Conservation (phyloP, 2,797 vertebrate species). For the Sebastes oblongus region DNA sequence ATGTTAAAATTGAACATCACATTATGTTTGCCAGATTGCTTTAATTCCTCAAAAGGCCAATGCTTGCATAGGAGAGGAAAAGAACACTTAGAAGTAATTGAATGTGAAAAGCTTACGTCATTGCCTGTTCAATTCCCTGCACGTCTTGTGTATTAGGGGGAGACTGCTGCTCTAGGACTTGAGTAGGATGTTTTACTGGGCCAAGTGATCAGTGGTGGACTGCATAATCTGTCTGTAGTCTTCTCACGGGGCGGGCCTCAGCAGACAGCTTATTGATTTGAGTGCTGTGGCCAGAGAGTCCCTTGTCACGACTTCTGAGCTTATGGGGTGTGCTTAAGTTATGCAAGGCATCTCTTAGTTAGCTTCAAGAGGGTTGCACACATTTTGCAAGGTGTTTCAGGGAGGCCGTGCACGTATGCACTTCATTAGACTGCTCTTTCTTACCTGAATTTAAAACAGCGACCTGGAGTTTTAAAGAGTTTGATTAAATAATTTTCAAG, state of each 20-base stretch:
- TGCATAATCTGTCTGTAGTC: slow-evolving; percentile 80
- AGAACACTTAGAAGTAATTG: slow-evolving; percentile 74
- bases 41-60: slow-evolving; percentile 53
- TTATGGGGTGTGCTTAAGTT: slow-evolving; percentile 52
- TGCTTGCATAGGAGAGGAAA: slow-evolving; percentile 42
- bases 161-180: slow-evolving; percentile 64
- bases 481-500: slow-evolving; percentile 62
- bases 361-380: slow-evolving; percentile 11
- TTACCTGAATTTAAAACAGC: background rate
- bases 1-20: slow-evolving; percentile 48
- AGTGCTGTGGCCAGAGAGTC: slow-evolving; percentile 73
- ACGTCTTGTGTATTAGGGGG: slow-evolving; percentile 66
- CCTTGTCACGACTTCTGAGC: slow-evolving; percentile 73
- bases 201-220: slow-evolving; percentile 76
- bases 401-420: background rate
- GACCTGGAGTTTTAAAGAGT: slow-evolving; percentile 7
- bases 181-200: slow-evolving; percentile 74
- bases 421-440: background rate
- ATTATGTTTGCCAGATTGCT: slow-evolving; percentile 50
- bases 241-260: slow-evolving; percentile 54
- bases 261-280: slow-evolving; percentile 78
- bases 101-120: slow-evolving; percentile 74
- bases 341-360: slow-evolving; percentile 49
- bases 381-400: slow-evolving; percentile 20
- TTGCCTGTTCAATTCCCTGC: slow-evolving; percentile 70